A percentile compares a stretch with the other conserved stretches of the same genome.
phyloP scores from a whole-genome alignment of 1,140 invertebrate genomes.

The Drosophila nebulosa region DNA sequence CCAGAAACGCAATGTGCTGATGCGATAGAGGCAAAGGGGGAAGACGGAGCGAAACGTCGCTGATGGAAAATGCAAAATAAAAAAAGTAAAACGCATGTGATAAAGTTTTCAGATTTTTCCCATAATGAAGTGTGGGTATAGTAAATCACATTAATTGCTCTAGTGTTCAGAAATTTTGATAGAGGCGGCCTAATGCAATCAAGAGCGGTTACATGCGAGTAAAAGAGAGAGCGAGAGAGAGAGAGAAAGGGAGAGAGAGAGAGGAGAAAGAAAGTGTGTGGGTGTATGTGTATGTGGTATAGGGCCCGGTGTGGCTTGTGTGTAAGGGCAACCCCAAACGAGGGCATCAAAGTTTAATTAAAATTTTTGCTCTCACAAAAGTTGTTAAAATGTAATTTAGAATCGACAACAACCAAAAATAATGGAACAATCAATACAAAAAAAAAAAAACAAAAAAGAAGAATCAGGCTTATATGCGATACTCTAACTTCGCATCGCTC shows the following conservation, averaged over 20 bases:
- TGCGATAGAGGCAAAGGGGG: neutral
- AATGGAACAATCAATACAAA: conserved; percentile 19
- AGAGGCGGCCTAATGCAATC: conserved; percentile 36
- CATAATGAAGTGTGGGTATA: conserved; percentile 61
- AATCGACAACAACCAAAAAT: conserved; percentile 42
- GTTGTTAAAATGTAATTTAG: conserved; percentile 63
- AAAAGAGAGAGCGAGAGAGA: neutral
- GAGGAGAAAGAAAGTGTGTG: neutral
- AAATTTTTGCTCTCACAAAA: conserved; percentile 41
- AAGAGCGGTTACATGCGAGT: conserved; percentile 7
- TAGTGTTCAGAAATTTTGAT: conserved; percentile 48
- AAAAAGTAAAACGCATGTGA: neutral
- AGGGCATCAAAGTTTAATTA: conserved; percentile 64
- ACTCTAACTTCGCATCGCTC: too few relatives aligned
- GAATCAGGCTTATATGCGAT: too few relatives aligned
- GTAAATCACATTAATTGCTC: conserved; percentile 74
- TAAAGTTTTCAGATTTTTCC: conserved; percentile 1
- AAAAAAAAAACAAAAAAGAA: neutral
- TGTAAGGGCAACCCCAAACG: conserved; percentile 1
- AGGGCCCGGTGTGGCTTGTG: too few relatives aligned
- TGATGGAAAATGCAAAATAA: conserved; percentile 31
- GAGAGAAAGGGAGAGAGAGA: neutral
- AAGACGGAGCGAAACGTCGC: neutral
- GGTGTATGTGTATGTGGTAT: too few relatives aligned
- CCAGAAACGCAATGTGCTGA: conserved; percentile 51